These are phyloP conservation scores for Masnerella sp. DNA, from an alignment of 2,888 invertebrate species.

Conservation along the genomic window DNA sequence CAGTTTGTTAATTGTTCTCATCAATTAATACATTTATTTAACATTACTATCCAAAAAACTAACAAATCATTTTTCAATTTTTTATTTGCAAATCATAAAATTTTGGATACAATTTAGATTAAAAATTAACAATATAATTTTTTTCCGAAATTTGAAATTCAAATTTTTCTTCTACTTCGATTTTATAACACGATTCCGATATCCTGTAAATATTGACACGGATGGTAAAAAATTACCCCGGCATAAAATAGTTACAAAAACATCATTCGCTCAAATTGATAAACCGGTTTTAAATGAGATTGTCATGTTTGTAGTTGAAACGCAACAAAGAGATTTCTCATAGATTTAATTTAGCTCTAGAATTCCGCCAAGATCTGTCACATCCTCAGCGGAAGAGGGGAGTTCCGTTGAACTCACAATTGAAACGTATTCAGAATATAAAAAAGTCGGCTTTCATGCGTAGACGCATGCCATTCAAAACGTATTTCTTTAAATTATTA, in stretches of 20 bases:
- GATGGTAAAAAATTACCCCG: background rate
- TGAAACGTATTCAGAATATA: constrained; percentile 40
- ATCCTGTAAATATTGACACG: too few species aligned
- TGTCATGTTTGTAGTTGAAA: constrained; percentile 33
- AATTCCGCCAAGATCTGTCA: constrained; percentile 34
- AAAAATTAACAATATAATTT: background rate
- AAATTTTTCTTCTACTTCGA: too few species aligned
- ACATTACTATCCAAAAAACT: too few species aligned
- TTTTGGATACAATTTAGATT: background rate
- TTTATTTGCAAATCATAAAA: background rate
- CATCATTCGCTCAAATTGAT: constrained; percentile 22
- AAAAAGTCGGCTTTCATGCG: constrained; percentile 14
- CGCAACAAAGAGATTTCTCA: constrained; percentile 40
- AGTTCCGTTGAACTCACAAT: constrained; percentile 48
- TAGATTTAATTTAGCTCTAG: constrained; percentile 36
- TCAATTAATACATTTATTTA: background rate
- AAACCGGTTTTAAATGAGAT: constrained; percentile 36
- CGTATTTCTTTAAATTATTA: too few species aligned
- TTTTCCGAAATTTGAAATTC: too few species aligned
- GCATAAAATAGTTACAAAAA: too few species aligned
- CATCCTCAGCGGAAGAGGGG: constrained; percentile 38
- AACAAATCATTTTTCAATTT: background rate
- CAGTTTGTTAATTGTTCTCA: background rate
- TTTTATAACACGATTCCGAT: too few species aligned
- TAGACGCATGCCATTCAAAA: too few species aligned